phyloP scores from a whole-genome alignment of 2,797 vertebrate genomes.

The Molossus alvarezi region DNA sequence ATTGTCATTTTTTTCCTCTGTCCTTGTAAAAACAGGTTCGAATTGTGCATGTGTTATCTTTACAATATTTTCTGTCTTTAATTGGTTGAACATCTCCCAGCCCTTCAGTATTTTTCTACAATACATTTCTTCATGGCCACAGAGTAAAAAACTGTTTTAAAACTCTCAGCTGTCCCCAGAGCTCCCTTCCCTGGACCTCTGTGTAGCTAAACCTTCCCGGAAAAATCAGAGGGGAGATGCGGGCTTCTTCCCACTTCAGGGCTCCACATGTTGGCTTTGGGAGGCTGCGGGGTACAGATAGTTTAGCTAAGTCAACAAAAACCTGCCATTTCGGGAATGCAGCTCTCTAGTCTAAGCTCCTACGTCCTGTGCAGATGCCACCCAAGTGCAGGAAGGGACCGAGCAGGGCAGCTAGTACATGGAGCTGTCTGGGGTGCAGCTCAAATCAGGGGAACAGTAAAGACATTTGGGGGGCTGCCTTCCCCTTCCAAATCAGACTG shows the following conservation, averaged over 20 bases:
- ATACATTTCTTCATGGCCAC: background rate
- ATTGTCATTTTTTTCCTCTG: background rate
- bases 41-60: background rate
- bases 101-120: background rate
- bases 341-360: background rate
- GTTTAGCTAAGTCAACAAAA: fast-evolving
- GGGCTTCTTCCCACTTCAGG: fast-evolving
- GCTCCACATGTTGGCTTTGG: background rate
- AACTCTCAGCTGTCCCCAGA: background rate
- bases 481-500: background rate
- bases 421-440: background rate
- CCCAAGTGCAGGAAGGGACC: background rate
- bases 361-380: fast-evolving
- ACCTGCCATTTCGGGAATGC: fast-evolving
- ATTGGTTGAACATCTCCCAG: background rate
- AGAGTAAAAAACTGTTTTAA: background rate
- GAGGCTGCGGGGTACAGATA: background rate
- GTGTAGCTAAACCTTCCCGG: background rate
- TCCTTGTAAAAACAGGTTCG: background rate
- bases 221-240: fast-evolving
- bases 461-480: background rate
- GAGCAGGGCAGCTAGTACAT: background rate
- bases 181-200: background rate
- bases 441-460: background rate
- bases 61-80: background rate